These are phyloP conservation scores for Drosophila ezoana DNA, from an alignment of 2,888 invertebrate species.

Conservation along the genomic window DNA sequence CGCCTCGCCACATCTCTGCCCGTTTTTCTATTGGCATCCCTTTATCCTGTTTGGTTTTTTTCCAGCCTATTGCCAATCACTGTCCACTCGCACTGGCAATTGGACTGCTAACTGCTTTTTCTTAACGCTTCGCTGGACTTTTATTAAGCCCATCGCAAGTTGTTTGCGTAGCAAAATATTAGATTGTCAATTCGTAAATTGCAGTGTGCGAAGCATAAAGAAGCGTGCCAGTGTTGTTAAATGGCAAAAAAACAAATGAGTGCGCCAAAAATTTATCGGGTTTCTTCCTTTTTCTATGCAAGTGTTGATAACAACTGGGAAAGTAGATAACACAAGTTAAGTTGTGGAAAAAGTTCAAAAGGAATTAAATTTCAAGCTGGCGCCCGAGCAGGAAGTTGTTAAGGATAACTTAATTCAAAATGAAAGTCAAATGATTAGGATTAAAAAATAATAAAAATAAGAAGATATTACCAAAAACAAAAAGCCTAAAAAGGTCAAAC, in stretches of 20 bases:
- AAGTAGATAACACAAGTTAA: not conserved
- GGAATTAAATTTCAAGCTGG: not conserved
- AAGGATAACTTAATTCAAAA: too few relatives aligned
- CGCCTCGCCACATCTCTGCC: not conserved
- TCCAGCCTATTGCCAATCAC: conserved; percentile 52
- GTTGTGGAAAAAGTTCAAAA: not conserved
- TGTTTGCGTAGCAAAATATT: conserved; percentile 65
- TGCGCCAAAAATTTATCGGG: not conserved
- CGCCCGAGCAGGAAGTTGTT: not conserved
- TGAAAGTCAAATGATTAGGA: too few relatives aligned
- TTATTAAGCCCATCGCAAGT: conserved; percentile 67
- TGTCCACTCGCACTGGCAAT: conserved; percentile 59
- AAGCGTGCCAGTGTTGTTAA: conserved; percentile 57
- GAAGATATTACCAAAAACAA: too few relatives aligned
- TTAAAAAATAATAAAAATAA: too few relatives aligned
- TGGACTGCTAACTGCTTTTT: conserved; percentile 76
- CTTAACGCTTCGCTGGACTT: conserved; percentile 73
- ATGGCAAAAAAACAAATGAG: not conserved
- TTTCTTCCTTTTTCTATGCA: not conserved
- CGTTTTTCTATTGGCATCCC: not conserved
- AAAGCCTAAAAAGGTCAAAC: too few relatives aligned
- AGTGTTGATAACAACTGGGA: not conserved
- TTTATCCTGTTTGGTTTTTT: conserved; percentile 8
- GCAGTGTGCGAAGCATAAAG: conserved; percentile 63
- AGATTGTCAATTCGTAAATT: conserved; percentile 74